Percentiles rank a stretch among this genome's conserved stretches.
phyloP scores from a whole-genome alignment of 1,140 invertebrate species.

The Drosophila punjabiensis region DNA sequence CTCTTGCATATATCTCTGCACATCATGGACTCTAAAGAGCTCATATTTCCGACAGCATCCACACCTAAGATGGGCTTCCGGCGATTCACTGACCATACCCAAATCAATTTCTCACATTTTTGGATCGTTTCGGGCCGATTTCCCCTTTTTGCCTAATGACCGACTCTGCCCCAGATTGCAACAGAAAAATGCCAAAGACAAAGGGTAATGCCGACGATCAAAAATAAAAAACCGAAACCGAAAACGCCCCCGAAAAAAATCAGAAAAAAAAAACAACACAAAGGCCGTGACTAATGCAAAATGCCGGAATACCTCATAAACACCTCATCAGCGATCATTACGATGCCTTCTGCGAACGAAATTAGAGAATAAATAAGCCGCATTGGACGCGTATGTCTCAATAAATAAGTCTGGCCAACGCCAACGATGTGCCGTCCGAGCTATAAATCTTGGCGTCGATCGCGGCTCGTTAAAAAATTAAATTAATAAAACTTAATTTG shows the following conservation, averaged over 20 bases:
- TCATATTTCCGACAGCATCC: slow-evolving; percentile 19
- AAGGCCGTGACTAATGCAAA: slow-evolving; percentile 78
- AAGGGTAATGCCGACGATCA: slow-evolving; percentile 16
- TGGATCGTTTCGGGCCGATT: slow-evolving; percentile 52
- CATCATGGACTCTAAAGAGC: neutral
- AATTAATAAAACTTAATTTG: slow-evolving; percentile 83
- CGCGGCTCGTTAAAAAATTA: slow-evolving; percentile 79
- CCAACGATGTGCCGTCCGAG: slow-evolving; percentile 21
- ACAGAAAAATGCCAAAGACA: slow-evolving; percentile 27
- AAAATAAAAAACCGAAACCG: slow-evolving; percentile 7
- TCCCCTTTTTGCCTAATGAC: slow-evolving; percentile 64
- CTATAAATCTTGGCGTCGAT: slow-evolving; percentile 68
- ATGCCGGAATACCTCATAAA: slow-evolving; percentile 71
- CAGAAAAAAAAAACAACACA: slow-evolving; percentile 32
- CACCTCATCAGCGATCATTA: slow-evolving; percentile 82
- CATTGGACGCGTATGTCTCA: slow-evolving; percentile 66
- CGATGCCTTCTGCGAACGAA: slow-evolving; percentile 71
- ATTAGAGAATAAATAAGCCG: slow-evolving; percentile 69
- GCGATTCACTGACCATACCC: slow-evolving; percentile 21
- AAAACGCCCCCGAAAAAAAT: slow-evolving; percentile 20
- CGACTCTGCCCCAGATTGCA: slow-evolving; percentile 54
- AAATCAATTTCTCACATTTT: slow-evolving; percentile 65
- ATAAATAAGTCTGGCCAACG: slow-evolving; percentile 64
- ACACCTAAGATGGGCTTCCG: slow-evolving; percentile 36
- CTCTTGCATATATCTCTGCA: neutral